Evolutionary conservation across 2,888 invertebrate genomes (phyloP).

Genomic region (Brachyptera putata): DNA sequence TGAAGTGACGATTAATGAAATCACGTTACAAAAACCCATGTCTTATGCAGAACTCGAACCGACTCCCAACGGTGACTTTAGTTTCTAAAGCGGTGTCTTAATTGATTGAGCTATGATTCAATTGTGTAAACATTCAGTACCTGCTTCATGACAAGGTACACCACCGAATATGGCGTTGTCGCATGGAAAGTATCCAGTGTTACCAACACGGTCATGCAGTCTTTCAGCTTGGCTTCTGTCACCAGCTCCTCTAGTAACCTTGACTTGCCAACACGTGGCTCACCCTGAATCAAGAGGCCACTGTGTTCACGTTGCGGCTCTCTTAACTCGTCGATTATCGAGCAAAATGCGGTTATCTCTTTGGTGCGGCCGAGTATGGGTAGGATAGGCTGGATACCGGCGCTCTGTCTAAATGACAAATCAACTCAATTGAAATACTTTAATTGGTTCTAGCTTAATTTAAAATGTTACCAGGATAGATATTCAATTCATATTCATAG

Average conservation of each 20-base stretch:
- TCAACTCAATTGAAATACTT: background rate
- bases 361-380: slow-evolving; percentile 50
- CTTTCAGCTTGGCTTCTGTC: slow-evolving; percentile 35
- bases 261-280: slow-evolving; percentile 55
- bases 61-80: too few species aligned
- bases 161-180: slow-evolving; percentile 34
- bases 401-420: too few species aligned
- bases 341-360: slow-evolving; percentile 49
- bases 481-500: too few species aligned
- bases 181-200: slow-evolving; percentile 32
- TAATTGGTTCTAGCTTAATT: background rate
- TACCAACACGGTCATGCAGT: slow-evolving; percentile 34
- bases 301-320: slow-evolving; percentile 44
- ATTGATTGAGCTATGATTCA: too few species aligned
- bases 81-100: too few species aligned
- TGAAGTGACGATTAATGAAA: too few species aligned
- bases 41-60: too few species aligned
- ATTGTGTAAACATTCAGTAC: too few species aligned
- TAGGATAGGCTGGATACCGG: too few species aligned
- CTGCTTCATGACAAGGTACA: slow-evolving; percentile 37
- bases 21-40: too few species aligned
- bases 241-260: slow-evolving; percentile 52
- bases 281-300: slow-evolving; percentile 55
- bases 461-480: too few species aligned
- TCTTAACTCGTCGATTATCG: slow-evolving; percentile 40